Percentiles rank a stretch among this genome's conserved stretches.
These are phyloP conservation scores for Pagetopsis macropterus DNA, from an alignment of 2,797 vertebrate genomes.

Conservation along the genomic window DNA sequence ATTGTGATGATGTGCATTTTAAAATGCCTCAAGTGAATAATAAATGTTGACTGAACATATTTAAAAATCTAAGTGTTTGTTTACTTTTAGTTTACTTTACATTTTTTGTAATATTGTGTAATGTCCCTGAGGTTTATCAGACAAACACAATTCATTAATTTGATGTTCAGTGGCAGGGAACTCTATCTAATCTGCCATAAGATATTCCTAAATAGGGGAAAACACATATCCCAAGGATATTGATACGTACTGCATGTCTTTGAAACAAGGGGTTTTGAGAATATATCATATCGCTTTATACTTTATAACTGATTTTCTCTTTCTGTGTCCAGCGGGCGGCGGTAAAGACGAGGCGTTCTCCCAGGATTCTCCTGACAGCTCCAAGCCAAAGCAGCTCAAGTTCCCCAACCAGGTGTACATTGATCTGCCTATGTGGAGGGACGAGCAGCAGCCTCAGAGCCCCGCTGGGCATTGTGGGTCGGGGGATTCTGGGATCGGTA, in stretches of 20 bases:
- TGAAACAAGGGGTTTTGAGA: neutral
- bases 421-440: slow-evolving; percentile 94
- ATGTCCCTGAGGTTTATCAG: neutral
- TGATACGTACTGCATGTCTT: no score
- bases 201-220: no score
- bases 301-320: neutral
- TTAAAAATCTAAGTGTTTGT: neutral
- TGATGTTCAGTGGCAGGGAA: neutral
- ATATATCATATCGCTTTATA: neutral
- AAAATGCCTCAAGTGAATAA: neutral
- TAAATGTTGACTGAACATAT: neutral
- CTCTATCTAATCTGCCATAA: neutral
- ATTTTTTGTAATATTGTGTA: neutral
- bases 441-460: slow-evolving; percentile 86
- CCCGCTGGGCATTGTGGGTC: slow-evolving; percentile 46
- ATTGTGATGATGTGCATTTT: neutral
- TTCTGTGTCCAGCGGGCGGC: slow-evolving; percentile 65
- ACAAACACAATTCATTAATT: neutral
- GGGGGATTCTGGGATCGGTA: slow-evolving; percentile 56
- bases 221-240: no score
- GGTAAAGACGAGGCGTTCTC: slow-evolving; percentile 83
- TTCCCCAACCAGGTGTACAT: slow-evolving; percentile 91
- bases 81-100: neutral
- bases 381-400: slow-evolving; percentile 94
- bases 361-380: slow-evolving; percentile 84